Evolutionary conservation across 2,113 vertebrate species (phyloP).

Genomic region (Thalassoma bifasciatum): DNA sequence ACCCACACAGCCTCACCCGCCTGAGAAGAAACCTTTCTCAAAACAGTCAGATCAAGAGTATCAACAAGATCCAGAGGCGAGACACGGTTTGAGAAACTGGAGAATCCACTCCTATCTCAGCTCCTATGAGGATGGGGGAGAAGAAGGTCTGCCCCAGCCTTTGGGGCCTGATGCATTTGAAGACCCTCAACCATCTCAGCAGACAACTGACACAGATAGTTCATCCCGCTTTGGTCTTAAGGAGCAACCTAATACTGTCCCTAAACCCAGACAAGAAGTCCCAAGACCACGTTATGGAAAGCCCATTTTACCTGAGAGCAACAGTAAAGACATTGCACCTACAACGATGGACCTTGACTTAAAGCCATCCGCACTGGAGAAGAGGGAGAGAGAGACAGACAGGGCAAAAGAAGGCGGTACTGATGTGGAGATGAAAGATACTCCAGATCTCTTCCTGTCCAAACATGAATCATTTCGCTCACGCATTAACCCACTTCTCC

Average conservation of each 20-base stretch:
- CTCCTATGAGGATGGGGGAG: constrained; percentile 85
- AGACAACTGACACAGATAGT: constrained; percentile 57
- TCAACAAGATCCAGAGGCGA: constrained; percentile 79
- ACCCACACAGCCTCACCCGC: constrained; percentile 85
- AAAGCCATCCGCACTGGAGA: constrained; percentile 51
- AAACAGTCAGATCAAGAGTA: constrained; percentile 73
- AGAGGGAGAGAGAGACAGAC: constrained; percentile 56
- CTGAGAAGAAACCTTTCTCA: constrained; percentile 72
- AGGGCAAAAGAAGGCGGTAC: constrained; percentile 41
- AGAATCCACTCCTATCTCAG: constrained; percentile 94
- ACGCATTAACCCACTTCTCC: constrained; percentile 92
- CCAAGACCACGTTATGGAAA: constrained; percentile 80
- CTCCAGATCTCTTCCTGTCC: constrained; percentile 78
- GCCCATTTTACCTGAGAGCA: constrained; percentile 70
- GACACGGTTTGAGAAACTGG: constrained; percentile 90
- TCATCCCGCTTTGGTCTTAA: constrained; percentile 70
- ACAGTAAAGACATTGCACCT: constrained; percentile 49
- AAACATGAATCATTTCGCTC: constrained; percentile 93
- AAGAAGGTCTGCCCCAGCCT: constrained; percentile 85
- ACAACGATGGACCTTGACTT: constrained; percentile 59
- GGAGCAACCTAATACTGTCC: constrained; percentile 78
- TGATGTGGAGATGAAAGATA: constrained; percentile 76
- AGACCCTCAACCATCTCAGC: constrained; percentile 76
- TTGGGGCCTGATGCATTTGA: constrained; percentile 87
- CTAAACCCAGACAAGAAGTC: constrained; percentile 80